Conservation (phyloP, 2,888 invertebrate species). For the Caenorhabditis doughertyi region DNA sequence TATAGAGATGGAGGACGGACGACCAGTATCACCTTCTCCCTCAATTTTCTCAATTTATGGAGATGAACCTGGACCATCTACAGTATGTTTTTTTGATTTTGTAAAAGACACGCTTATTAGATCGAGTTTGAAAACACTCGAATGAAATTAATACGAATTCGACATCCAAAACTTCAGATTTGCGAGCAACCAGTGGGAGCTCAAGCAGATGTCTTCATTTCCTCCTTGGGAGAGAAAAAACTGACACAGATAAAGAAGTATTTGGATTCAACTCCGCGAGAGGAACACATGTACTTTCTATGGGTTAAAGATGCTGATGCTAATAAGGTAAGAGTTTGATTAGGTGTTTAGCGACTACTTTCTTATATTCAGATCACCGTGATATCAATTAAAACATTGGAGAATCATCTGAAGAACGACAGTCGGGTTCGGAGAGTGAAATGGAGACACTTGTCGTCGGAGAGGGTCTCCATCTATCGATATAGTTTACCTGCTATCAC, state of each 20-base stretch:
- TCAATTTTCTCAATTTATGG: constrained; percentile 73
- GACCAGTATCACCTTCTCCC: constrained; percentile 61
- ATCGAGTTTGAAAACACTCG: too few species aligned
- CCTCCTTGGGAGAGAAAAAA: constrained; percentile 70
- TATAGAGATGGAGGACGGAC: constrained; percentile 47
- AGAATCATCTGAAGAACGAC: constrained; percentile 71
- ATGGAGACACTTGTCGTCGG: constrained; percentile 72
- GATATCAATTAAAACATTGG: constrained; percentile 70
- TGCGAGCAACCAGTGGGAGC: constrained; percentile 73
- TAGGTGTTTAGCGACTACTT: too few species aligned
- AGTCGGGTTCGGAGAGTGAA: constrained; percentile 71
- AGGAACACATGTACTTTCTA: constrained; percentile 71
- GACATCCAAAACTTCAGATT: constrained; percentile 42
- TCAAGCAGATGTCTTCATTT: constrained; percentile 71
- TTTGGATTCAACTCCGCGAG: constrained; percentile 69
- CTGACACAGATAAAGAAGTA: constrained; percentile 66
- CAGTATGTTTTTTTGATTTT: constrained; percentile 30
- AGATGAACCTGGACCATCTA: constrained; percentile 69
- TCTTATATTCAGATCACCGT: constrained; percentile 70
- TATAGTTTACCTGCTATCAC: constrained; percentile 72
- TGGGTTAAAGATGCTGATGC: constrained; percentile 69
- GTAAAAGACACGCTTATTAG: too few species aligned
- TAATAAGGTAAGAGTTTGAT: constrained; percentile 63
- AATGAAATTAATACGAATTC: too few species aligned
- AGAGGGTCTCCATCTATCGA: constrained; percentile 71